A percentile compares a stretch with the other conserved stretches of the same genome.
Evolutionary conservation across 2,888 invertebrate species (phyloP).

Genomic region (Drosophila anomalipes): DNA sequence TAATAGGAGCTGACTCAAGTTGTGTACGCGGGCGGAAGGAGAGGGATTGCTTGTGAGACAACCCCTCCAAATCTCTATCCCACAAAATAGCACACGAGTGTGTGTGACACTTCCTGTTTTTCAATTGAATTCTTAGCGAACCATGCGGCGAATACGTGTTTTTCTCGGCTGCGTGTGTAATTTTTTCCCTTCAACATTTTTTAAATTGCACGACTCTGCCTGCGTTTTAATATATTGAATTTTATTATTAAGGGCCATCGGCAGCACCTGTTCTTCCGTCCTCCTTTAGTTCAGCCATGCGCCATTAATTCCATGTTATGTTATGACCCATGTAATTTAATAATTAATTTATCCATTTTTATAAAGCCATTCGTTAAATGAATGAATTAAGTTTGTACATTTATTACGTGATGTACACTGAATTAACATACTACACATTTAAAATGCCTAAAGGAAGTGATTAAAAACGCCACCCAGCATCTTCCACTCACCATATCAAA

Average conservation of each 20-base stretch:
- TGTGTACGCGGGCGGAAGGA: not conserved
- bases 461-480: not conserved
- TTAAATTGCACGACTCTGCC: constrained; percentile 34
- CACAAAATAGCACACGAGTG: not conserved
- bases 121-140: constrained; percentile 31
- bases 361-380: not conserved
- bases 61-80: not conserved
- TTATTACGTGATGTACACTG: not conserved
- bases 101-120: constrained; percentile 30
- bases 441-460: not conserved
- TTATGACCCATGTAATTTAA: constrained; percentile 33
- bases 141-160: constrained; percentile 60
- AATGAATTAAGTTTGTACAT: not conserved
- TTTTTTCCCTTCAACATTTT: constrained; percentile 6
- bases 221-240: constrained; percentile 40
- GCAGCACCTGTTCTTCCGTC: constrained; percentile 49
- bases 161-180: constrained; percentile 4
- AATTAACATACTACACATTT: not conserved
- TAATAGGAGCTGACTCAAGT: constrained; percentile 10
- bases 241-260: constrained; percentile 53
- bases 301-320: constrained; percentile 53
- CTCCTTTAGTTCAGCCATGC: constrained; percentile 3
- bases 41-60: too few species aligned
- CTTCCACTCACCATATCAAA: not conserved
- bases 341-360: constrained; percentile 29